Evolutionary conservation across 2,113 vertebrate species (phyloP), one percentile per base, ranked within the genome.

Genomic region (Romanogobio albipinnatus): DNA sequence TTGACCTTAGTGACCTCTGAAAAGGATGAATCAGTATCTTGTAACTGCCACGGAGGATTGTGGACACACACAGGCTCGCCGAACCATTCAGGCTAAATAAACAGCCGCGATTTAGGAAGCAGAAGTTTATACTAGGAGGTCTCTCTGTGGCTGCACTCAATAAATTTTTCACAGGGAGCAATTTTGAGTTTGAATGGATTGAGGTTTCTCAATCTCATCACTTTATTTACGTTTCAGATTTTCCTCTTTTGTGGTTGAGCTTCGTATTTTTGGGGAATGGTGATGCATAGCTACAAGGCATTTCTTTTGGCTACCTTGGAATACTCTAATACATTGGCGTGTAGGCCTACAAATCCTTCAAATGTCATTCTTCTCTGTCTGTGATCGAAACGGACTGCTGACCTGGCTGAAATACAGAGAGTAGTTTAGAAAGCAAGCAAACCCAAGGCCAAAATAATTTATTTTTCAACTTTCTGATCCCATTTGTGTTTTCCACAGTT

Each of bases 121-220:
- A 79, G 75, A 76, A 47, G 2, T 84, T 91, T 92, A 92, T 71
- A 90, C 91, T 93, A 91, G 88, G 15, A 87, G 84, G 86, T 78
- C 85, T 83, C 89, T 84, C 89, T 90, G 89, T 88, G 87, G 90
- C 91, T 92, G 88, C 81, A 89, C 89, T 90, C 86, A 88, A 87
- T 91, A 92, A 87, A 89, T 89, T 77, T 76, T 84, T 76, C 83
- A 29, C 68, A 53, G 43, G 81, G 78, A 89, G 91, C 91, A 33
- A 56, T 75, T 88, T 88, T 87, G 84, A 82, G 71, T 85, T 90
- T 85, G 79, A 88, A 76, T 85, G 7, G 86, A 81, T 88, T 90
- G 85, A 84, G 89, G 89, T 92, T 92, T 90, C 87, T 85, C 87
- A 45, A 91, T 89, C 83, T 91, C 88, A 88, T 91, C 90, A 89